Conservation (phyloP, 2,797 vertebrate species). For the Todus mexicanus region DNA sequence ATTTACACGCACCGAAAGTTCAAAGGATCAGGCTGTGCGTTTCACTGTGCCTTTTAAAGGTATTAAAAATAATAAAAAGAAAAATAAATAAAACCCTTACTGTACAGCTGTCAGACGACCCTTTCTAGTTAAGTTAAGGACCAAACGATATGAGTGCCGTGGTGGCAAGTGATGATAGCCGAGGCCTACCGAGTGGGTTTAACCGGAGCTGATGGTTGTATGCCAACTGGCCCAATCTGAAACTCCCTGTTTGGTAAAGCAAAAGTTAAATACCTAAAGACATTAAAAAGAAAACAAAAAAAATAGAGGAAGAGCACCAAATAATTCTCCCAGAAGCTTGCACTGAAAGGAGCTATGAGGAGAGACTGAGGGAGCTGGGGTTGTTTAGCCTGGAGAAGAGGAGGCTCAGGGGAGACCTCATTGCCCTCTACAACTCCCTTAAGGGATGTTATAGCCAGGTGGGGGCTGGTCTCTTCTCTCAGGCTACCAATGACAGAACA, state of each 20-base stretch:
- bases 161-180: neutral
- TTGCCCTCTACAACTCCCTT: no score
- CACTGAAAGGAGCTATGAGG: no score
- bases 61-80: neutral
- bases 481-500: no score
- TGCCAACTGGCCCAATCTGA: neutral
- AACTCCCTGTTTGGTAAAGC: neutral
- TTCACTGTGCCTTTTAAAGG: neutral
- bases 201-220: neutral
- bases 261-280: neutral
- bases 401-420: no score
- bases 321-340: neutral
- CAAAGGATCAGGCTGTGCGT: neutral
- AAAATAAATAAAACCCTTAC: neutral
- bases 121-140: neutral
- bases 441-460: no score
- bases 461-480: no score
- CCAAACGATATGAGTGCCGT: neutral
- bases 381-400: no score
- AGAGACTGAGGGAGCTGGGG: no score
- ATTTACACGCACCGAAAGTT: neutral
- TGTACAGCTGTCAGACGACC: neutral
- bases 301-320: neutral
- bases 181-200: neutral
- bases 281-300: no score